These are phyloP conservation scores for Augiades crinisus DNA, from an alignment of 2,888 invertebrate species.

Conservation along the genomic window DNA sequence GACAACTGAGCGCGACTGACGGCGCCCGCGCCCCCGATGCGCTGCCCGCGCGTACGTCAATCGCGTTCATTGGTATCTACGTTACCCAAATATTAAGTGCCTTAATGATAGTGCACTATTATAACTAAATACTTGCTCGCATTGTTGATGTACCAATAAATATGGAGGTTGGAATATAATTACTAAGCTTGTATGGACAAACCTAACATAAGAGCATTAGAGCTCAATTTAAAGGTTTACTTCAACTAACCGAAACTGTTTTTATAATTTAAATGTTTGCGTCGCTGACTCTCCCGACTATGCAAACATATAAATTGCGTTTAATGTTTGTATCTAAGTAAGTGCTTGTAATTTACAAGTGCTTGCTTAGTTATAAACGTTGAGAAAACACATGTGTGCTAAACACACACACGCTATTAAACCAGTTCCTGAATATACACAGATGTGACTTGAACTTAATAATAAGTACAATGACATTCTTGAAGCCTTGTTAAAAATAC, in stretches of 20 bases:
- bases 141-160: too few relatives aligned
- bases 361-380: too few relatives aligned
- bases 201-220: too few relatives aligned
- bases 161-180: too few relatives aligned
- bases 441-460: background rate
- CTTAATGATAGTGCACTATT: conserved; percentile 25
- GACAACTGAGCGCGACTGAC: conserved; percentile 58
- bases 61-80: conserved; percentile 33
- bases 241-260: too few relatives aligned
- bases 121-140: conserved; percentile 23
- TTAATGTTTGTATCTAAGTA: too few relatives aligned
- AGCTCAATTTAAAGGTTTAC: too few relatives aligned
- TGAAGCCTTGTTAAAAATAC: background rate
- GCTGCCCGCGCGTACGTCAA: conserved; percentile 32
- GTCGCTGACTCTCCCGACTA: too few relatives aligned
- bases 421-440: background rate
- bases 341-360: too few relatives aligned
- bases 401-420: background rate
- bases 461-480: conserved; percentile 7
- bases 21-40: conserved; percentile 48
- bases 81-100: conserved; percentile 34
- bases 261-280: too few relatives aligned
- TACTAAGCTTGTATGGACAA: too few relatives aligned
- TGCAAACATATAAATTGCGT: too few relatives aligned
- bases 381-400: background rate